phyloP scores from a whole-genome alignment of 2,113 vertebrate species.

The Oreochromis aureus region DNA sequence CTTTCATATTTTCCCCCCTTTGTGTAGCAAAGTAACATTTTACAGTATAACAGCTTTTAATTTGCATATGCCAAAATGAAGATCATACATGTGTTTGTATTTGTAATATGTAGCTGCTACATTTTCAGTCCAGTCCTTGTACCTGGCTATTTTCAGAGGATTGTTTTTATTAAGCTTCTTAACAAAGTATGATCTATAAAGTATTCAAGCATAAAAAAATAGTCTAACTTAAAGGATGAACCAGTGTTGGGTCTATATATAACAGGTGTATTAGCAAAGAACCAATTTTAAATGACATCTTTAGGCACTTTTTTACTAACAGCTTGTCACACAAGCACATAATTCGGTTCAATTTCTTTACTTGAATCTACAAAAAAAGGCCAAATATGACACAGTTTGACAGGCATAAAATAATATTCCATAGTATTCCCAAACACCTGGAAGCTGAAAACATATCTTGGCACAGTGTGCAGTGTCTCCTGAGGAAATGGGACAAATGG shows the following conservation, averaged over 20 bases:
- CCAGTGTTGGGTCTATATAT: fast-evolving
- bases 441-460: not conserved
- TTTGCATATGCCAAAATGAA: not conserved
- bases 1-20: not conserved
- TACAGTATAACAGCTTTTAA: not conserved
- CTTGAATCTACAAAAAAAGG: not conserved
- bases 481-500: not conserved
- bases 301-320: not conserved
- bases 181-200: not conserved
- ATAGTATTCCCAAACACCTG: not conserved
- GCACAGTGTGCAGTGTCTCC: not conserved
- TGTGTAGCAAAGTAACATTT: not conserved
- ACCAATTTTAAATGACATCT: not conserved
- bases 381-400: not conserved
- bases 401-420: not conserved
- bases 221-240: not conserved
- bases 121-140: not conserved
- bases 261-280: not conserved
- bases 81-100: not conserved
- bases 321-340: not conserved
- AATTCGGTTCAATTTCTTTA: not conserved
- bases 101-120: not conserved
- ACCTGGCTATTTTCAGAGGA: not conserved
- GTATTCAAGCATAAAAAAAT: not conserved
- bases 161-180: not conserved